These are phyloP conservation scores for Mesembrinibis cayennensis DNA, from an alignment of 2,113 vertebrate genomes.

Conservation along the genomic window DNA sequence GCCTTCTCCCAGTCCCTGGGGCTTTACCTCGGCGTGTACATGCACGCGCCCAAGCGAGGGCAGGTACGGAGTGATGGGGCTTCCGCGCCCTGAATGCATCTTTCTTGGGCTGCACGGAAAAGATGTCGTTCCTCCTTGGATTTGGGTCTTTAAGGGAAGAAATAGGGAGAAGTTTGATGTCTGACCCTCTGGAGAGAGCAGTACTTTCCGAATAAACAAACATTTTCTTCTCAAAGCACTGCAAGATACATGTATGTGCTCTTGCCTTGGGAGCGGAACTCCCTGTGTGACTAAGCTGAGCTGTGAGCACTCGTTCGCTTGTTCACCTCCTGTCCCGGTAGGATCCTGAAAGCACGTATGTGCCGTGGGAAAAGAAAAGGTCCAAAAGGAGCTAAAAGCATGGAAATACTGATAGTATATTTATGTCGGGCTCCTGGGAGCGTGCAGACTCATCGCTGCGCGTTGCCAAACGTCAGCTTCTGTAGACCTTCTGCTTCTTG, in stretches of 20 bases:
- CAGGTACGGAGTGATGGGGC: slow-evolving; percentile 69
- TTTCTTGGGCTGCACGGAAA: rapidly evolving
- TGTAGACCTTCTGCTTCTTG: not conserved
- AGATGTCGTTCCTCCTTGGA: rapidly evolving
- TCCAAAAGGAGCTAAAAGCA: not conserved
- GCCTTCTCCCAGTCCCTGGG: slow-evolving; percentile 83
- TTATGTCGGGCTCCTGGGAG: not conserved
- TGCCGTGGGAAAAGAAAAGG: slow-evolving; percentile 37
- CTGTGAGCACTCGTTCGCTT: not conserved
- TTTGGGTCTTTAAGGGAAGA: not conserved
- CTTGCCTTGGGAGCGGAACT: not conserved
- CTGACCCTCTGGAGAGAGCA: not conserved
- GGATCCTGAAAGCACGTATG: not conserved
- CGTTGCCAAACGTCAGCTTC: not conserved
- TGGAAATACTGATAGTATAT: not conserved
- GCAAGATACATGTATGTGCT: rapidly evolving
- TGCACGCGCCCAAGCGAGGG: slow-evolving; percentile 82
- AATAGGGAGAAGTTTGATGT: not conserved
- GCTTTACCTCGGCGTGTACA: slow-evolving; percentile 85
- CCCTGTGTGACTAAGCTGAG: not conserved
- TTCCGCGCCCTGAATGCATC: rapidly evolving
- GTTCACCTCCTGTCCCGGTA: not conserved
- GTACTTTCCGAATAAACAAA: not conserved
- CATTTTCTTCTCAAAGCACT: rapidly evolving
- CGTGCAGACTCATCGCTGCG: rapidly evolving